phyloP scores from a whole-genome alignment of 2,888 invertebrate species.

The Invenusta paracnida region DNA sequence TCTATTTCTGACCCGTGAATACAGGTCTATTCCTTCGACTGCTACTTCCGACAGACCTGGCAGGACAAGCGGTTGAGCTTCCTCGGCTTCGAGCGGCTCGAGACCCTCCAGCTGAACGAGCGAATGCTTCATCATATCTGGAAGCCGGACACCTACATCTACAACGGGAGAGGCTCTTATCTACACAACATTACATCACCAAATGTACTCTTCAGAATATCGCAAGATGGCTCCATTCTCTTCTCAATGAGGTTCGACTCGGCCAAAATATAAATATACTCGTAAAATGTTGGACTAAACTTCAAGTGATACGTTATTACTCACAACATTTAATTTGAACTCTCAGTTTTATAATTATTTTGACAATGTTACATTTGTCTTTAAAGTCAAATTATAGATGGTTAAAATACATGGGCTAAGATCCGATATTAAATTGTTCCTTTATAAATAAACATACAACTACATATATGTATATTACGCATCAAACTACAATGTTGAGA shows the following conservation, averaged over 20 bases:
- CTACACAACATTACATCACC: constrained; percentile 91
- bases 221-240: constrained; percentile 81
- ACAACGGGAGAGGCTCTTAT: constrained; percentile 87
- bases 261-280: too few species aligned
- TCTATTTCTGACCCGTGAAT: too few species aligned
- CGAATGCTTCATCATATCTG: constrained; percentile 54
- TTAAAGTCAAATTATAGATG: too few species aligned
- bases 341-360: too few species aligned
- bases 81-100: constrained; percentile 48
- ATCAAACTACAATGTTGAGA: too few species aligned
- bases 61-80: constrained; percentile 74
- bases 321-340: too few species aligned
- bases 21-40: constrained; percentile 81
- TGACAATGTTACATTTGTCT: too few species aligned
- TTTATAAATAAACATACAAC: too few species aligned
- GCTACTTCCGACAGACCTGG: constrained; percentile 84
- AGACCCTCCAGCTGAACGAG: constrained; percentile 49
- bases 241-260: constrained; percentile 93
- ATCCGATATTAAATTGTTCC: too few species aligned
- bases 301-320: too few species aligned
- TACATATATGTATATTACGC: too few species aligned
- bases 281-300: neutral
- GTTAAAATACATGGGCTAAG: too few species aligned
- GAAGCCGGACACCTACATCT: constrained; percentile 66
- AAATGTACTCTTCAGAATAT: constrained; percentile 81